Evolutionary conservation across 2,888 invertebrate genomes (phyloP).

Genomic region (Erpobdella octoculata): DNA sequence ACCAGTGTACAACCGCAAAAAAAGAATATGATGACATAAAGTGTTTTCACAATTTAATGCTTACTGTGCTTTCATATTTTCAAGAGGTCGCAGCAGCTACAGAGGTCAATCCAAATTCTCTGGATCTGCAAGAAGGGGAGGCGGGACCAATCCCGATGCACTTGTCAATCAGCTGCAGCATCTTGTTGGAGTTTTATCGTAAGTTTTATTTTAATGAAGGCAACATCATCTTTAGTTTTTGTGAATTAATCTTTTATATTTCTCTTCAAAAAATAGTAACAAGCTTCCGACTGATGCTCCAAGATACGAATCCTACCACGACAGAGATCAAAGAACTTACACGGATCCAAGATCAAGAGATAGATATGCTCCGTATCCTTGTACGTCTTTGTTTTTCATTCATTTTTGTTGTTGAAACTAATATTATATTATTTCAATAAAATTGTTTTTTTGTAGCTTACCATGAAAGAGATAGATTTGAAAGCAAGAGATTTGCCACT

Average conservation of each 20-base stretch:
- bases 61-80: background rate
- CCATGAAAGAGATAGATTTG: conserved; percentile 16
- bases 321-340: background rate
- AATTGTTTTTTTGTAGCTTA: background rate
- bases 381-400: background rate
- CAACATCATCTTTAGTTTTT: background rate
- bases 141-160: background rate
- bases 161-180: conserved; percentile 32
- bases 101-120: background rate
- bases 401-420: background rate
- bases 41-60: too few species aligned
- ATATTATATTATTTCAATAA: background rate
- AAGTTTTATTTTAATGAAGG: background rate
- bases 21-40: too few species aligned
- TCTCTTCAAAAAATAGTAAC: background rate
- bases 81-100: conserved; percentile 22
- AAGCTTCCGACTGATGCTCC: conserved; percentile 6
- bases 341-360: conserved; percentile 1
- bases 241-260: background rate
- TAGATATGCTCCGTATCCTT: conserved; percentile 9
- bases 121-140: conserved; percentile 2
- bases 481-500: conserved; percentile 21
- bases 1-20: too few species aligned
- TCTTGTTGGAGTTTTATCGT: conserved; percentile 32
- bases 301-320: background rate